phyloP scores from a whole-genome alignment of 2,113 vertebrate species.

The Sus scrofa region DNA sequence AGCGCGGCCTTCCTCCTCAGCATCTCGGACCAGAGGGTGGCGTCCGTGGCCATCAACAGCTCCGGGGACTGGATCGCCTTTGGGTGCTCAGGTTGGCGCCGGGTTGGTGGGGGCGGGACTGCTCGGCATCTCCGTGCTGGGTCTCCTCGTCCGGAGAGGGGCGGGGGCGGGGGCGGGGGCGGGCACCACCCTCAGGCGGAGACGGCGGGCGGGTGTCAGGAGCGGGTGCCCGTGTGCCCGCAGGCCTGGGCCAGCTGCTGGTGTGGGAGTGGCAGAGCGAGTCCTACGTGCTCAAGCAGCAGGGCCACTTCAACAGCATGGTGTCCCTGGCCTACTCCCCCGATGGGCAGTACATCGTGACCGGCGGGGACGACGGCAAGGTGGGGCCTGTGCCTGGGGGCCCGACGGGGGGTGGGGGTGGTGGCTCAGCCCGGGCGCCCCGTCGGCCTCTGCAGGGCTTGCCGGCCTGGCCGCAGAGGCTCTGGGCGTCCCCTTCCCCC shows the following conservation, averaged over 20 bases:
- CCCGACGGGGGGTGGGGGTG: no score
- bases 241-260: conserved; percentile 97
- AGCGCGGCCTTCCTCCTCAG: conserved; percentile 82
- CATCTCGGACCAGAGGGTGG: conserved; percentile 96
- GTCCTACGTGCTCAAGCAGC: conserved; percentile 98
- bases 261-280: conserved; percentile 99
- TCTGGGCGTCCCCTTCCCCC: not conserved
- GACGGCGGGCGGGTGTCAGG: fast-evolving
- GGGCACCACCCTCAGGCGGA: no score
- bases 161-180: no score
- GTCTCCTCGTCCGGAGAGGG: no score
- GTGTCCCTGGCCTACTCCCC: conserved; percentile 95
- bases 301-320: conserved; percentile 99
- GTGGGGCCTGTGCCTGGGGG: conserved; percentile 86
- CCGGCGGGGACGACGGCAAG: conserved; percentile 97
- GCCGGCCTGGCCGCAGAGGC: no score
- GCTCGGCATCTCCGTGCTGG: not conserved
- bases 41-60: conserved; percentile 92
- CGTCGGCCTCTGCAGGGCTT: no score
- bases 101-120: fast-evolving
- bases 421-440: no score
- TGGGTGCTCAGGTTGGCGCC: conserved; percentile 94
- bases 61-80: conserved; percentile 98
- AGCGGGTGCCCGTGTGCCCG: fast-evolving
- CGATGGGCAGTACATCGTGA: conserved; percentile 95